Percentiles rank a stretch among this genome's conserved stretches.
These are phyloP conservation scores for Nymphicus hollandicus DNA, from an alignment of 2,113 vertebrate species.

Conservation along the genomic window DNA sequence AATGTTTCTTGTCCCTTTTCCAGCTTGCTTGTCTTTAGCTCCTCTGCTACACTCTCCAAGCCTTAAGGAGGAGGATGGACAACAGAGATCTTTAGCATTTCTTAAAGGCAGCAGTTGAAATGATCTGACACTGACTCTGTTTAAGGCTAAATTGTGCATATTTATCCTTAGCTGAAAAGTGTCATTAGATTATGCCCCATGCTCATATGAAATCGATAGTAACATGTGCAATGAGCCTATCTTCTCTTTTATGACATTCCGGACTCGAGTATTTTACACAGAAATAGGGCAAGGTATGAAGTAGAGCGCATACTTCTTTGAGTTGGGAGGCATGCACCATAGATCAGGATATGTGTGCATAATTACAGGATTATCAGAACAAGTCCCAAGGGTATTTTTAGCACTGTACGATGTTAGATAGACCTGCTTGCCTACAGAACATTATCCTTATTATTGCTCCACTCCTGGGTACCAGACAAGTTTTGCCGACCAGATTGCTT, in stretches of 20 bases:
- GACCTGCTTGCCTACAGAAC: conserved; percentile 31
- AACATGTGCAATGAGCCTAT: conserved; percentile 67
- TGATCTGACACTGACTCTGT: background rate
- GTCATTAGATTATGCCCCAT: conserved; percentile 58
- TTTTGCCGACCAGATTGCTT: conserved; percentile 19
- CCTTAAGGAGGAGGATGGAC: background rate
- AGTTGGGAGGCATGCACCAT: conserved; percentile 65
- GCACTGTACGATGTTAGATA: conserved; percentile 28
- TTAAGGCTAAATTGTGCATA: conserved; percentile 63
- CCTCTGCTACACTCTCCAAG: background rate
- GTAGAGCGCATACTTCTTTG: conserved; percentile 50
- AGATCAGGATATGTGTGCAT: conserved; percentile 65
- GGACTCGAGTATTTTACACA: conserved; percentile 61
- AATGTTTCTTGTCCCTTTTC: background rate
- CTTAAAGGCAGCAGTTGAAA: conserved; percentile 8
- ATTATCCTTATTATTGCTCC: conserved; percentile 38
- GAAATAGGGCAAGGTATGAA: conserved; percentile 53
- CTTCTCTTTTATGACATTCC: conserved; percentile 69
- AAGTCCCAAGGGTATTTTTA: conserved; percentile 56
- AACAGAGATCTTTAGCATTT: conserved; percentile 1
- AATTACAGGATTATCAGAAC: conserved; percentile 67
- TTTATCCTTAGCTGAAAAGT: conserved; percentile 64
- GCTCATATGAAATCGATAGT: conserved; percentile 38
- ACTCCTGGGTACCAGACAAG: background rate
- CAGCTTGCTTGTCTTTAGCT: background rate